Evolutionary conservation across 2,797 vertebrate species (phyloP).

Genomic region (Manis javanica): DNA sequence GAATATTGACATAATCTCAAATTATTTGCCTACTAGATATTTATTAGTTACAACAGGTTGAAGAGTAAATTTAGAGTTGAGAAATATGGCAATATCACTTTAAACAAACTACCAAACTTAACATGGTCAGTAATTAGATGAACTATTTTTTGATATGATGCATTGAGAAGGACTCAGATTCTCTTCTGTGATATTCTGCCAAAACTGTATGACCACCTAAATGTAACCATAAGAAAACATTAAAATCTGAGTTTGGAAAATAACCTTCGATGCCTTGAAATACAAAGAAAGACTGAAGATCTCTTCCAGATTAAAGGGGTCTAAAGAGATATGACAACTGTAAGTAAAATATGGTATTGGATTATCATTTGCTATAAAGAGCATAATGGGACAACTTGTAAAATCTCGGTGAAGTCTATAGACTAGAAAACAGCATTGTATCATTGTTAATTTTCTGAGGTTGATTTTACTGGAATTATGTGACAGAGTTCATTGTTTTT

Average conservation of each 20-base stretch:
- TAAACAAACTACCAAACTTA: background rate
- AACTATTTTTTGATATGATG: background rate
- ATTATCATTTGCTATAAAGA: background rate
- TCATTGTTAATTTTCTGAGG: conserved; percentile 1
- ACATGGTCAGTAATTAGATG: background rate
- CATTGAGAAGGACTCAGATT: background rate
- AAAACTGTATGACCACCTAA: background rate
- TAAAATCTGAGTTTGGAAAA: background rate
- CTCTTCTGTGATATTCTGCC: background rate
- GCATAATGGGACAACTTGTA: background rate
- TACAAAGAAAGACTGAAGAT: background rate
- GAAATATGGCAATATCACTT: background rate
- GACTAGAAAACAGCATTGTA: background rate
- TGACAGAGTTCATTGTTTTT: background rate
- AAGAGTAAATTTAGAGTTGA: background rate
- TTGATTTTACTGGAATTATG: background rate
- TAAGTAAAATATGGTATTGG: background rate
- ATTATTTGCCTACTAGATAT: background rate
- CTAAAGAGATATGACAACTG: background rate
- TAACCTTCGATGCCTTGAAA: background rate
- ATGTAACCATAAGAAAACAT: background rate
- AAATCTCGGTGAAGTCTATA: background rate
- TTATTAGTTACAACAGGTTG: background rate
- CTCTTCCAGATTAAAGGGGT: background rate
- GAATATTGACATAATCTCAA: background rate